Evolutionary conservation across 2,888 invertebrate species (phyloP), one percentile per base, ranked within the genome.

Genomic region (Nomada ruficornis): DNA sequence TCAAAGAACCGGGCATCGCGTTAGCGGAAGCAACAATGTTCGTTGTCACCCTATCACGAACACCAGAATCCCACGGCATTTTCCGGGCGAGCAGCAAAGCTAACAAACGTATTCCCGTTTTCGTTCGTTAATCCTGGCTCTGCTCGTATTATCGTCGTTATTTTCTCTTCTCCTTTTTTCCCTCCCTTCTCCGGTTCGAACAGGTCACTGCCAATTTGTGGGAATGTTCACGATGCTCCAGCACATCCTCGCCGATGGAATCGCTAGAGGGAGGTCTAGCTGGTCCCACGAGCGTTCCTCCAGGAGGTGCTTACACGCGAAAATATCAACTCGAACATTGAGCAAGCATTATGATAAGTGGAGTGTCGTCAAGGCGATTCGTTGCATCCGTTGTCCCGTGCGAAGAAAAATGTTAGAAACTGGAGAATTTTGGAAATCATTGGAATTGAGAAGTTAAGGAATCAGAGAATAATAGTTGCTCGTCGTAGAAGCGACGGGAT

Each of bases 261-360:
- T 69, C 69, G 60, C 83, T 60, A 74, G 89, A 89, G 90, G 90
- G 90, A 92, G 91, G 91, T 92, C 92, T 93, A 83, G 86, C 77
- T 91, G 90, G 90, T 91, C 93, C 91, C 92, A 92, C 93, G 92
- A 91, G 88, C 88, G 73, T 68, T 68, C 65, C 77, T 42, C 44
- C 5, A 13, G 52, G 78, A 88, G 85, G 86, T 86, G 84, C 88
- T 88, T 88, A 88, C 91, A 92, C 92, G 91, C 92, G 86, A 91
- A 83, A 91, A 80, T 76, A 42, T 70, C 87, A 86, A 81, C 84
- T 83, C 85, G 85, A 87, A 90, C 89, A 89, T 91, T 91, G 90
- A 90, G 89, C 86, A 89, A 89, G 88, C 88, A 88, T 91, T 90
- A 90, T 87, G 89, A 90, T 89, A 91, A 90, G 88, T 87, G 87